Base-by-base conservation (phyloP, 2,888 invertebrate genomes). In the Callyntrura guangdongensis region DNA sequence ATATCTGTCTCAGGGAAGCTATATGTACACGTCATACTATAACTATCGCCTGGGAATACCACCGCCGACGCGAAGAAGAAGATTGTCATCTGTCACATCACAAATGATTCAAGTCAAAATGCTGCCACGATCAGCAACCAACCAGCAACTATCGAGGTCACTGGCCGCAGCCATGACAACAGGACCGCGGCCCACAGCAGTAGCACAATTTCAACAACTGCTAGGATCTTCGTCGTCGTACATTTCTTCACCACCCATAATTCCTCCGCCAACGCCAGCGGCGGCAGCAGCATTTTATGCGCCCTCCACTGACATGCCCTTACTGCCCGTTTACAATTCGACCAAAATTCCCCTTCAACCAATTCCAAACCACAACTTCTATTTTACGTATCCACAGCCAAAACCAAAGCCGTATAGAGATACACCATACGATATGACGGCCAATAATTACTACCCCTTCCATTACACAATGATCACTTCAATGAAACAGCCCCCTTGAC, bases 1-100 rank as follows among this genome's bases (percentile, higher is more conserved):
- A 84, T 92, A 86, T 91, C 81, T 92, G 72, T 93, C 93, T 92
- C 91, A 93, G 91, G 93, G 91, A 93, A 92, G 91, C 86, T 93
- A 49, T 82, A 89, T 91, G 87, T 92, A 92, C 88, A 90, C 90
- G 45, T 86, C 91, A 53, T 92, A 92, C 86, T 92, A 91, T 72
- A 90, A 91, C 74, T 91, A 83, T 20, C 89, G 87, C 77, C 90
- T 91, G 25, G 92, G 92, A 56, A 91, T 91, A 56, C 91, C 91
- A 86, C 92, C 87, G 36, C 92, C 91, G 14, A 20, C 27, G 36
- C 17, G 91, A 85, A 86, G 90, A 74, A 64, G 91, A 72, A 83
- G 91, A 81, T 72, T 91, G 81, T 91, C 91, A 81, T 91, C 91
- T 45, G 88, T 91, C 81, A 91, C 88, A 53, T 69, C 81, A 9